Evolutionary conservation across 2,113 vertebrate genomes (phyloP).

Genomic region (Cichladusa arquata): DNA sequence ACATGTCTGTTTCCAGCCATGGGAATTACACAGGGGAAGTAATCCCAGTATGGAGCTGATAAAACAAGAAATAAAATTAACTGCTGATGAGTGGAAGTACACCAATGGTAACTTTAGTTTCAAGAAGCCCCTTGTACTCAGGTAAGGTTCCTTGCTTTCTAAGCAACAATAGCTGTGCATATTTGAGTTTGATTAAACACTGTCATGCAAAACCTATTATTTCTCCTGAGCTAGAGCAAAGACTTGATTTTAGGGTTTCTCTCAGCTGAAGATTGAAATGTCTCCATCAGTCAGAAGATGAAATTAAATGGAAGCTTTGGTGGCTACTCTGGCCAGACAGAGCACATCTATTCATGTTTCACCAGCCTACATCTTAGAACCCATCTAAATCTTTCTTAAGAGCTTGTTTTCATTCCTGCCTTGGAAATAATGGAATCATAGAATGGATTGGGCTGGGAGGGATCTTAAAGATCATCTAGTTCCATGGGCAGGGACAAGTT

Average conservation of each 20-base stretch:
- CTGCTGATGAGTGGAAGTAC: background rate
- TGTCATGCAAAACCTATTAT: background rate
- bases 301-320: background rate
- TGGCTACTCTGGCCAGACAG: background rate
- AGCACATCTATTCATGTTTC: background rate
- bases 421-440: background rate
- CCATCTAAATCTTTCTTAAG: background rate
- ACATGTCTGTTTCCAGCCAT: background rate
- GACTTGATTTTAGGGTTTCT: background rate
- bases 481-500: background rate
- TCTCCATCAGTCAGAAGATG: background rate
- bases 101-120: background rate
- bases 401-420: background rate
- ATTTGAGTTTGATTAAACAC: background rate
- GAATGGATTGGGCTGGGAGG: background rate
- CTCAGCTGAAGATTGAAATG: background rate
- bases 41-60: background rate
- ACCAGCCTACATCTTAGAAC: background rate
- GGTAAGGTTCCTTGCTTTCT: background rate
- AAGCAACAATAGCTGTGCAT: background rate
- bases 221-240: background rate
- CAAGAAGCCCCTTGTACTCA: background rate
- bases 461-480: background rate
- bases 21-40: background rate
- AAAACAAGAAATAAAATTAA: background rate